These are phyloP conservation scores for Xenopus borealis DNA, from an alignment of 2,113 vertebrate genomes.

Conservation along the genomic window DNA sequence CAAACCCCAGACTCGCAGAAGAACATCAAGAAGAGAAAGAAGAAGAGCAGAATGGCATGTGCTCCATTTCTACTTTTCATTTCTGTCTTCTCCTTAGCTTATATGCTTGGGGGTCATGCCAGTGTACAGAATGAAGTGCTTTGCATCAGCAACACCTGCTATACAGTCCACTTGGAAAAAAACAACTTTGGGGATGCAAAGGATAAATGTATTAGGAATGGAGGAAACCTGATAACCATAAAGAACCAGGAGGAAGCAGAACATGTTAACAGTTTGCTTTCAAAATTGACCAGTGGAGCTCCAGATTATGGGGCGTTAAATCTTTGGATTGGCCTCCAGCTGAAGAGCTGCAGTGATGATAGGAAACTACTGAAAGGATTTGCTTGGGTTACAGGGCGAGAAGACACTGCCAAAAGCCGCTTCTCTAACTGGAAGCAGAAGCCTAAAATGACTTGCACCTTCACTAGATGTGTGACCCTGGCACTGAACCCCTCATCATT, in stretches of 20 bases:
- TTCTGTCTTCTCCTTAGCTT: conserved; percentile 3
- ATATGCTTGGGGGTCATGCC: neutral
- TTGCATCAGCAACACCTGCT: conserved; percentile 60
- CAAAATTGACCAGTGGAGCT: conserved; percentile 32
- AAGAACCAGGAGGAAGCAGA: conserved; percentile 54
- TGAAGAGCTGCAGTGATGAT: conserved; percentile 51
- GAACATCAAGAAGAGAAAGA: neutral
- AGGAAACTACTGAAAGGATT: conserved; percentile 61
- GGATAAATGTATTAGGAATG: conserved; percentile 52
- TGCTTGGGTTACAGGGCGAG: conserved; percentile 51
- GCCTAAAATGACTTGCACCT: conserved; percentile 54
- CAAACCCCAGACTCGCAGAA: neutral
- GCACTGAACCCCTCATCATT: neutral
- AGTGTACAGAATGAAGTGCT: conserved; percentile 48
- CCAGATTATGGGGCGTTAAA: neutral
- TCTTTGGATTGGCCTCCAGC: conserved; percentile 69
- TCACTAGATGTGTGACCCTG: conserved; percentile 54
- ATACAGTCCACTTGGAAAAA: conserved; percentile 56
- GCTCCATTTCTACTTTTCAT: neutral
- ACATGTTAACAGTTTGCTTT: conserved; percentile 51
- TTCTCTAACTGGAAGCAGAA: conserved; percentile 62
- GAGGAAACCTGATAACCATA: conserved; percentile 61
- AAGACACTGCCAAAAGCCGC: conserved; percentile 21
- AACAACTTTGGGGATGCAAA: conserved; percentile 51
- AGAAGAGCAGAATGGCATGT: conserved; percentile 30